Conservation (phyloP, 2,113 vertebrate species). For the Dromaius novaehollandiae region DNA sequence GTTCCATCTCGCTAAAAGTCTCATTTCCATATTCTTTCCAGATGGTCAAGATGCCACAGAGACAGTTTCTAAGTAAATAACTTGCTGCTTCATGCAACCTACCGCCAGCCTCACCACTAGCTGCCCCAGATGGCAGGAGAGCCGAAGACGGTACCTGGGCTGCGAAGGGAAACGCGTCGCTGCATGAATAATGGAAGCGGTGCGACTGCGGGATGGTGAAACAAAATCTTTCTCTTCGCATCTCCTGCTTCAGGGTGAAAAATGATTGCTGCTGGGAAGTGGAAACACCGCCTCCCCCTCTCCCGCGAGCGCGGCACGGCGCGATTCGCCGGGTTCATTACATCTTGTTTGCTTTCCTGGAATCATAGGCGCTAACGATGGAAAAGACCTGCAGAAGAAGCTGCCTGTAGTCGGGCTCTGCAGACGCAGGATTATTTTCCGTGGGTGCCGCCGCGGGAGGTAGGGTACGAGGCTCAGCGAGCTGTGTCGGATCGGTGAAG, state of each 20-base stretch:
- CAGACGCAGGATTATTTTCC: not conserved
- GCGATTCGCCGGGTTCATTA: accelerated
- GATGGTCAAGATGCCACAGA: conserved; percentile 68
- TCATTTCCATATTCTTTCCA: conserved; percentile 71
- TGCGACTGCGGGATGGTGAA: accelerated
- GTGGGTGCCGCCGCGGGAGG: not conserved
- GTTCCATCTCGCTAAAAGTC: not conserved
- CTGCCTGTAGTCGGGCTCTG: not conserved
- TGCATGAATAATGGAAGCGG: not conserved
- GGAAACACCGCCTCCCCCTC: accelerated
- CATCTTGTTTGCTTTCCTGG: accelerated
- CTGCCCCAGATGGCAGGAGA: conserved; percentile 39
- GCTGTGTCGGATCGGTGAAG: accelerated
- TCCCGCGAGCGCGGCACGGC: not conserved
- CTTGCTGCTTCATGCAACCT: conserved; percentile 5
- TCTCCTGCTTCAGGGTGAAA: not conserved
- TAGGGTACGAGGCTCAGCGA: not conserved
- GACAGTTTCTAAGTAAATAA: conserved; percentile 62
- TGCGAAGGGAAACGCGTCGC: not conserved
- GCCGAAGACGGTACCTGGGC: not conserved
- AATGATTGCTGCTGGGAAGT: not conserved
- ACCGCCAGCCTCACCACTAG: not conserved
- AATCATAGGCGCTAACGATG: accelerated
- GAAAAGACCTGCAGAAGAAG: too few relatives aligned
- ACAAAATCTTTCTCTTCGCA: not conserved